phyloP scores from a whole-genome alignment of 2,888 invertebrate genomes.

The Parnassius orleans region DNA sequence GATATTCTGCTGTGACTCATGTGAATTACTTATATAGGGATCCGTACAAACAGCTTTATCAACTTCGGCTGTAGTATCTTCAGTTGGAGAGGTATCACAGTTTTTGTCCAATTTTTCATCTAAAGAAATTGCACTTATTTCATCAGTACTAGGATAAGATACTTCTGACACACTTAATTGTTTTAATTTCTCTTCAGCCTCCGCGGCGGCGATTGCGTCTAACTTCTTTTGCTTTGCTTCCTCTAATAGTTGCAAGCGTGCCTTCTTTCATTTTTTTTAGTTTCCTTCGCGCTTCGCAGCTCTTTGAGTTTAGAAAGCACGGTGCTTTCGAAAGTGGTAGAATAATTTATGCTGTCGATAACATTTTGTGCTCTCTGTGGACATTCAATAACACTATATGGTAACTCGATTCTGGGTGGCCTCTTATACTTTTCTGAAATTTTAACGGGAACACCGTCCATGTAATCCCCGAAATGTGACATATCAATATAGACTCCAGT shows the following conservation, averaged over 20 bases:
- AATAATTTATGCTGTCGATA: slow-evolving; percentile 79
- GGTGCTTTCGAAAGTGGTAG: slow-evolving; percentile 85
- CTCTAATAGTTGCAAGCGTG: slow-evolving; percentile 82
- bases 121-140: slow-evolving; percentile 77
- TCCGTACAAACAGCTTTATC: slow-evolving; percentile 41
- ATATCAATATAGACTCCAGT: slow-evolving; percentile 56
- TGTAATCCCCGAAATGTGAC: slow-evolving; percentile 81
- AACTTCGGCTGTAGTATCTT: slow-evolving; percentile 44
- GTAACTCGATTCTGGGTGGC: slow-evolving; percentile 83
- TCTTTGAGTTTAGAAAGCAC: slow-evolving; percentile 87
- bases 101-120: slow-evolving; percentile 67
- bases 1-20: slow-evolving; percentile 59
- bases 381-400: slow-evolving; percentile 64
- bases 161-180: slow-evolving; percentile 80
- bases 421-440: slow-evolving; percentile 93
- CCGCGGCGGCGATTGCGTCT: slow-evolving; percentile 73
- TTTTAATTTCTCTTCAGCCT: slow-evolving; percentile 76
- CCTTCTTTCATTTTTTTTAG: slow-evolving; percentile 82
- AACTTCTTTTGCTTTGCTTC: slow-evolving; percentile 78
- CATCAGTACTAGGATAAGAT: slow-evolving; percentile 83
- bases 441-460: slow-evolving; percentile 93
- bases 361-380: slow-evolving; percentile 61
- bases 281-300: slow-evolving; percentile 84
- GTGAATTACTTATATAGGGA: slow-evolving; percentile 35
- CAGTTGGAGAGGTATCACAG: slow-evolving; percentile 55